Evolutionary conservation across 1,140 invertebrate genomes (phyloP).

Genomic region (Mylabris phalerata): DNA sequence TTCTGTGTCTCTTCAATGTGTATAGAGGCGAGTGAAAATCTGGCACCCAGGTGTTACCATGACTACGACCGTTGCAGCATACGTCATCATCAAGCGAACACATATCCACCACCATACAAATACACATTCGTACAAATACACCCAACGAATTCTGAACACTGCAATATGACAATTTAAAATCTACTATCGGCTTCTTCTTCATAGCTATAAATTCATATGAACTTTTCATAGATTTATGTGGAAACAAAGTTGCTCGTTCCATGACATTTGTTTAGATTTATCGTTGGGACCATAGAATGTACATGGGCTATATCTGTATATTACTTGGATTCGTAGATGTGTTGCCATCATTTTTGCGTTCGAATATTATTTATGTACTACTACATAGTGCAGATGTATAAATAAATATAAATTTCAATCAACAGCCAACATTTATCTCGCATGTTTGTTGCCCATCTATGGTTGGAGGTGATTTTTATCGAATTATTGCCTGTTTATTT

Average conservation of each 20-base stretch:
- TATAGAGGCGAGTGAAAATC: not conserved
- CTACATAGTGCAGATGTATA: no score
- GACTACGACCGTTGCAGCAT: conserved; percentile 14
- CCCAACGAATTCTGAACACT: conserved; percentile 3
- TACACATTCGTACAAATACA: not conserved
- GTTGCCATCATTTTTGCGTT: conserved; percentile 10
- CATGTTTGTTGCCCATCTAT: no score
- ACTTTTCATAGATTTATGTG: conserved; percentile 15
- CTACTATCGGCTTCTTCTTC: conserved; percentile 14
- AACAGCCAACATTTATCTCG: no score
- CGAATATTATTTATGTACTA: conserved; percentile 10
- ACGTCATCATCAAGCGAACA: conserved; percentile 9
- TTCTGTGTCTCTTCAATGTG: not conserved
- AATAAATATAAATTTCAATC: no score
- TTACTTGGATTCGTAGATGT: conserved; percentile 3
- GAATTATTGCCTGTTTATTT: no score
- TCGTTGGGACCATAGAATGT: conserved; percentile 6
- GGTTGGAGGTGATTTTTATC: no score
- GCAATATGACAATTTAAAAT: conserved; percentile 19
- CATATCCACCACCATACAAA: not conserved
- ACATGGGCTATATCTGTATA: conserved; percentile 12
- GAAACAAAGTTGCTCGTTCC: conserved; percentile 15
- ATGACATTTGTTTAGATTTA: conserved; percentile 18
- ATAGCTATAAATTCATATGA: conserved; percentile 15
- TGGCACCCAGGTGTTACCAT: conserved; percentile 13